Evolutionary conservation across 2,113 vertebrate genomes (phyloP).

Genomic region (Seriola aureovittata): DNA sequence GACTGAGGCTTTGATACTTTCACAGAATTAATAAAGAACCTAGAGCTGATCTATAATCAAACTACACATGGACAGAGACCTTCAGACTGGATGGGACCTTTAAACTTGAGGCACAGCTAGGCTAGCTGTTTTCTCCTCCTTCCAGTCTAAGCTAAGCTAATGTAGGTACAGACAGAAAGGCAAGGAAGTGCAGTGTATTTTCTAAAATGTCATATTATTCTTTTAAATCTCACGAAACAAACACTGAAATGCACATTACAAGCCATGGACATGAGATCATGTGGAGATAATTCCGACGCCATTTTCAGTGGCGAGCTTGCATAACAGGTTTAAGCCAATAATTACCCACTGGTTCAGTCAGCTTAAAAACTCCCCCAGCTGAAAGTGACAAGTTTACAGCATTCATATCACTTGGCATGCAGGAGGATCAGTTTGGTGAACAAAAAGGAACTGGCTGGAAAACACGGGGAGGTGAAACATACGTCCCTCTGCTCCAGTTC

Average conservation of each 20-base stretch:
- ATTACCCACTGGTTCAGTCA: too few relatives aligned
- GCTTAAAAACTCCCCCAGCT: neutral
- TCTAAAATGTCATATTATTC: neutral
- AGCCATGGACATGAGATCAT: neutral
- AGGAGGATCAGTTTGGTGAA: neutral
- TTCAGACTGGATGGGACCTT: too few relatives aligned
- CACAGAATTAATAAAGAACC: too few relatives aligned
- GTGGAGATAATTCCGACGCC: too few relatives aligned
- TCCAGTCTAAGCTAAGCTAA: neutral
- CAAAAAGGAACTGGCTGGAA: neutral
- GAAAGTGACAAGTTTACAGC: neutral
- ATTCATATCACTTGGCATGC: neutral
- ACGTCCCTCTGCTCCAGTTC: neutral
- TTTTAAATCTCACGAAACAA: too few relatives aligned
- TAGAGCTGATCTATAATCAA: too few relatives aligned
- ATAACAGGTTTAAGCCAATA: neutral
- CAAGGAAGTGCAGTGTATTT: neutral
- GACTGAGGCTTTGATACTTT: too few relatives aligned
- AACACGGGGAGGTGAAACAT: neutral
- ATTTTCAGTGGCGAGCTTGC: neutral
- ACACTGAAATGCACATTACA: neutral
- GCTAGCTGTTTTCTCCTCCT: neutral
- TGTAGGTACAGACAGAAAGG: neutral
- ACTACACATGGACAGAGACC: too few relatives aligned
- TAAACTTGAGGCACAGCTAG: neutral